Evolutionary conservation across 2,113 vertebrate genomes (phyloP), one percentile per base, ranked within the genome.

Genomic region (Craseonycteris thonglongyai): DNA sequence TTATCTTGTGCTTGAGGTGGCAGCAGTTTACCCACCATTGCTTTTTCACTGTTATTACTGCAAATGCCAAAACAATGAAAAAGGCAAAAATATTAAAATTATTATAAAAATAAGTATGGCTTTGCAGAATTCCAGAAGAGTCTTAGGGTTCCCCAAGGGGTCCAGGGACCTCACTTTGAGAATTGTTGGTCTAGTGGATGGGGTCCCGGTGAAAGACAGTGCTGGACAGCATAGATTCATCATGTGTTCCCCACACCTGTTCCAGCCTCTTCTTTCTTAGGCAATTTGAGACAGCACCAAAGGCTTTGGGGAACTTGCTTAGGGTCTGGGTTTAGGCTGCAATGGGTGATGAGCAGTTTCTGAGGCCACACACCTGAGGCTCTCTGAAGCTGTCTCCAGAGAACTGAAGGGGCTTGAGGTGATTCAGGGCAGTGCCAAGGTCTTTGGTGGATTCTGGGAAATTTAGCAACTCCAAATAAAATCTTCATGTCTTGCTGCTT

Each of bases 201-300:
- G 28, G 28, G 49, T 86, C 8, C 42, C 35, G 24, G 35, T 45
- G 42, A 68, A 38, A 54, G 30, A 56, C 6, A 4, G 24, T 16
- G 7, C 45, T 59, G 38, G 42, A 9, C 21, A 30, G 18, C 56
- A 30, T 7, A 35, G 49, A 26, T 11, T 49, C 12, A 19, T 30
- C 49, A 0, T 15, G 19, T 63, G n/a, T 45, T 51, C 24, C 30
- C 12, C 9, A 47, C 6, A 3, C 7, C 35, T 28, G 3, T 22
- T 14, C 16, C 13, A n/a, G 35, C 11, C 1, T 88, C 38, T 71
- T 7, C 22, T 65, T 80, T 54, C 61, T 82, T 65, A 33, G 35
- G 69, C 33, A 75, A 10, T 65, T 51, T 69, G 65, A 56, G 56
- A 47, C 74, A 66, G 47, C 21, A 80, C 2, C 10, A 35, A 7